A percentile compares a stretch with the other conserved stretches of the same genome.
phyloP scores from a whole-genome alignment of 2,113 vertebrate genomes.

The Pyrgilauda ruficollis region DNA sequence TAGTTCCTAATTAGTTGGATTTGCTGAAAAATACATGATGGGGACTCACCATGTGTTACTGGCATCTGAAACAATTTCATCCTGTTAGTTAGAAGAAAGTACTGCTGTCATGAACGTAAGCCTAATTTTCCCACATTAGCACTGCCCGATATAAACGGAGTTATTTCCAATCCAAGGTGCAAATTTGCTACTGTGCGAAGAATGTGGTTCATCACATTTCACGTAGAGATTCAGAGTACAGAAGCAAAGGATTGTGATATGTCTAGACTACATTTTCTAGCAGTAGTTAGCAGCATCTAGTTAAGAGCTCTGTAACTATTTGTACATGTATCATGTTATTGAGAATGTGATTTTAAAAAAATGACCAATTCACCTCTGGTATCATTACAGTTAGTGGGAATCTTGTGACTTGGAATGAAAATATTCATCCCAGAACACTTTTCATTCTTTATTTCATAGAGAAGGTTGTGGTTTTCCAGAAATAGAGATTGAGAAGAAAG shows the following conservation, averaged over 20 bases:
- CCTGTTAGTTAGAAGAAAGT: conserved; percentile 16
- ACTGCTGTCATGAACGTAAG: background rate
- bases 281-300: background rate
- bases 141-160: background rate
- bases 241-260: background rate
- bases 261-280: background rate
- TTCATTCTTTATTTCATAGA: background rate
- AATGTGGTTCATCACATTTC: background rate
- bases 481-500: background rate
- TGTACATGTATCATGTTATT: background rate
- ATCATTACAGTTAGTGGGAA: background rate
- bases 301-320: background rate
- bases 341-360: background rate
- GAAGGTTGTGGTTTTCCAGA: conserved; percentile 15
- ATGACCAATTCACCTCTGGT: background rate
- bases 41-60: conserved; percentile 13
- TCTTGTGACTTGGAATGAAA: background rate
- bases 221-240: background rate
- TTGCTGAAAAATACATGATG: conserved; percentile 42
- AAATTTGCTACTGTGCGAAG: background rate
- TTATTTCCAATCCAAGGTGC: conserved; percentile 24
- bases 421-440: background rate
- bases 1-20: conserved; percentile 58
- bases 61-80: conserved; percentile 44
- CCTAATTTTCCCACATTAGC: conserved; percentile 11